Evolutionary conservation across 2,113 vertebrate species (phyloP), one percentile per base, ranked within the genome.

Genomic region (Rallus limicola): DNA sequence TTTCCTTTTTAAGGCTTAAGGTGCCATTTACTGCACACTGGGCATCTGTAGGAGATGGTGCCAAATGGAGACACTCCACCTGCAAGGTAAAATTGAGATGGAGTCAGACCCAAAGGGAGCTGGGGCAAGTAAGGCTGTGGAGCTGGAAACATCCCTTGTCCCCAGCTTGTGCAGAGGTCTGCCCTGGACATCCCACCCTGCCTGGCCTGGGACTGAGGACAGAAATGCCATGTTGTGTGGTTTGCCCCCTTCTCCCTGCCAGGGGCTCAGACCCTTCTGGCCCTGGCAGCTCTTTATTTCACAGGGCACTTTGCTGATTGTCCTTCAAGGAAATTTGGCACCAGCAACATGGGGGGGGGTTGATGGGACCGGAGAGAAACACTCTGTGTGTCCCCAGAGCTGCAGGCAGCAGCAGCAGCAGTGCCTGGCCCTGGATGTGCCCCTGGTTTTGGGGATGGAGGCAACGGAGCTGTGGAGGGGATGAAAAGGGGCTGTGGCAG

Each of bases 371-470:
- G 55, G 36, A 64, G 79, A 7, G 6, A 65, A 83, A 26, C 10
- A 50, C 64, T 12, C 24, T 0, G 4, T 2, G 3, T 0, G 1
- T 19, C 40, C 42, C 62, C 74, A 15, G 48, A 26, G 40, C 34
- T 5, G 2, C 69, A 14, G 52, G 52, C n/a, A n/a, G 75, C 44
- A 46, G 44, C 67, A 46, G 64, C 76, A 21, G 56, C 24, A 3
- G 38, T 26, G 40, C 31, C 74, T 0, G 1, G n/a, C 64, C 16
- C 36, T 63, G 77, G 76, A 8, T 28, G 29, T 58, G 70, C 48
- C 36, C 36, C 36, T 36, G 55, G 40, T 16, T 81, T 24, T 28
- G 62, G 60, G 34, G 33, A 24, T 1, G 5, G 55, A 86, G 31
- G 42, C 0, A 1, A 33, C 33, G 0, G 21, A 70, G 50, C 34